Base-by-base conservation (phyloP, 2,797 vertebrate species). In the Champsocephalus gunnari region DNA sequence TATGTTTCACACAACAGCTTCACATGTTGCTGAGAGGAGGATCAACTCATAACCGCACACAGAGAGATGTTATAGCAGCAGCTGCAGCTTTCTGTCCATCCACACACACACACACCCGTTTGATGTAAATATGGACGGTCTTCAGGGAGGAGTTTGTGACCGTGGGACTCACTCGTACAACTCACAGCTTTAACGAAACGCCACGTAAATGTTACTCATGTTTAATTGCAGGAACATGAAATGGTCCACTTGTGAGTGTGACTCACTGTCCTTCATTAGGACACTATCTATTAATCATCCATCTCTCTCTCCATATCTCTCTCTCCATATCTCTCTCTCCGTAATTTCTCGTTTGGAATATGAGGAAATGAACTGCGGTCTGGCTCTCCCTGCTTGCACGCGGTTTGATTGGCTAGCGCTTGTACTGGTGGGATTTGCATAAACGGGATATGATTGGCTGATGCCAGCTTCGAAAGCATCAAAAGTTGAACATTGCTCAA, bases 191-290 rank as follows among this genome's bases (percentile, higher is more conserved):
- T 34, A 28, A 77, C 43, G 8, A 70, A 80, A 67, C 19, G 51
- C 43, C 66, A 57, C 12, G 14, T 62, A 10, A 70, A 73, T 66
- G 73, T 62, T 38, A 50, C 56, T 28, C 32, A 16, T 17, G 56
- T 57, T 66, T 77, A 67, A 78, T 63, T 74, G 62, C 56, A 57
- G 61, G 74, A 19, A 45, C 43, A 76, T 75, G 3, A 71, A 63
- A 58, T 14, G 41, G 45, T 58, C 10, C 49, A 24, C 49, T 70
- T 28, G 32, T 17, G 17, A n/a, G 34, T 55, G 48, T 34, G 34
- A 34, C 34, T 34, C 34, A 34, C 34, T 34, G 6, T 34, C 34
- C 34, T 1, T 34, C 34, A 34, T 34, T 34, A 1, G 34, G 34
- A 34, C 34, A 34, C 34, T 8, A 34, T 34, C 34, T 34, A 34